Base-by-base conservation (phyloP, 2,888 invertebrate species). In the Parasteatoda lunata region DNA sequence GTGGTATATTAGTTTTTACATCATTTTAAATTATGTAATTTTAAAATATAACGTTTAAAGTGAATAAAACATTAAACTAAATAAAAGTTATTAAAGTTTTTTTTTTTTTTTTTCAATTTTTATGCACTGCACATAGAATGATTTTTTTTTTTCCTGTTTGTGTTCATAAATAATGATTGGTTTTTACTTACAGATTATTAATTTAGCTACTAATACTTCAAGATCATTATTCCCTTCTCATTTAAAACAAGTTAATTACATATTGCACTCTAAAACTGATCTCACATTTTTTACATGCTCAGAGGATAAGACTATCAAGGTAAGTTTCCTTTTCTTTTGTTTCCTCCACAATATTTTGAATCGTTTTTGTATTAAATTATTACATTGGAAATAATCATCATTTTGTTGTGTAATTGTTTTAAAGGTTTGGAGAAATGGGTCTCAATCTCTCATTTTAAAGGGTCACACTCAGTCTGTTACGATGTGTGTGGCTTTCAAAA, bases 401-500 rank as follows among this genome's bases (percentile, higher is more conserved):
- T 30, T 30, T 48, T 49, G n/a, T 11, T 49, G 6, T 49, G 13
- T 52, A 7, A 48, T 13, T 73, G 13, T 30, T 59, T 47, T 52
- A 47, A 66, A 85, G 85, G 48, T 80, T 3, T 80, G 85, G 80
- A 66, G 69, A 47, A 51, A 80, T 11, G n/a, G 30, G 0, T 7
- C 11, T 8, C 45, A 76, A 15, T n/a, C 68, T 30, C 49, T 75
- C 11, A 75, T 65, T 3, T n/a, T 80, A 11, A 54, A 9, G 49
- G 88, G 88, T 51, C 89, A 89, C 66, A 66, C 3, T 4, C 45
- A 77, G 8, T 70, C 77, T 30, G 84, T 89, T n/a, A 68, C 83
- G n/a, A 84, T 81, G 79, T 86, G 88, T 75, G 76, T 69, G 13
- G 72, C 82, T 64, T 89, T 86, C 65, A 54, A 73, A 66, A 73